Evolutionary conservation across 2,888 invertebrate species (phyloP).

Genomic region (Hydrotaea diabolus): DNA sequence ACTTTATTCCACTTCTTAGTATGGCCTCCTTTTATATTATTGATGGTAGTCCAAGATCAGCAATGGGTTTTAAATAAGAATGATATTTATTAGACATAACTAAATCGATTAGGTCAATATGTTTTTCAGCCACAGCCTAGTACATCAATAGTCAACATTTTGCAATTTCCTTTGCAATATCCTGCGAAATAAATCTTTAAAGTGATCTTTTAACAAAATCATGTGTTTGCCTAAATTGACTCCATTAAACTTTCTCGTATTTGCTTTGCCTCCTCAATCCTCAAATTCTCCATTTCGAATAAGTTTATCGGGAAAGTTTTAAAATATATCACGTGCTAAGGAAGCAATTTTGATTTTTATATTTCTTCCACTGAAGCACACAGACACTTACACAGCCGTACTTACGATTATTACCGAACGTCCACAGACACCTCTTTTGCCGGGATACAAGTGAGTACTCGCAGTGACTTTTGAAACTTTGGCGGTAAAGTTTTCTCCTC

Average conservation of each 20-base stretch:
- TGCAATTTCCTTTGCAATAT: no score
- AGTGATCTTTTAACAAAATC: constrained; percentile 2
- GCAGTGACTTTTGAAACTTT: constrained; percentile 58
- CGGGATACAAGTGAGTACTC: constrained; percentile 23
- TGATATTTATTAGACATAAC: no score
- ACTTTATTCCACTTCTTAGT: no score
- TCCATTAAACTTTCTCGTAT: neutral
- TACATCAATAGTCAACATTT: no score
- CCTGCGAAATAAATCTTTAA: neutral
- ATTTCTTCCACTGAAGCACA: constrained; percentile 19
- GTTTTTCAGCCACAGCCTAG: no score
- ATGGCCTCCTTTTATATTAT: no score
- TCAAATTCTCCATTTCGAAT: neutral
- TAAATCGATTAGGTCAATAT: no score
- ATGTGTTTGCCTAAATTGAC: neutral
- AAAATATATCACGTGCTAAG: constrained; percentile 69
- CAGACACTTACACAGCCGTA: neutral
- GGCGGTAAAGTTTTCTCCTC: constrained; percentile 54
- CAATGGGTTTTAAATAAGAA: no score
- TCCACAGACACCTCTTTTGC: constrained; percentile 39
- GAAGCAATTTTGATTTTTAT: constrained; percentile 69
- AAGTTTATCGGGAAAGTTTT: constrained; percentile 58
- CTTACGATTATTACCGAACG: neutral
- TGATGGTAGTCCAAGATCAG: no score
- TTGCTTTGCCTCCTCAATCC: neutral